Evolutionary conservation across 2,113 vertebrate genomes (phyloP).

Genomic region (Perognathus longimembris): DNA sequence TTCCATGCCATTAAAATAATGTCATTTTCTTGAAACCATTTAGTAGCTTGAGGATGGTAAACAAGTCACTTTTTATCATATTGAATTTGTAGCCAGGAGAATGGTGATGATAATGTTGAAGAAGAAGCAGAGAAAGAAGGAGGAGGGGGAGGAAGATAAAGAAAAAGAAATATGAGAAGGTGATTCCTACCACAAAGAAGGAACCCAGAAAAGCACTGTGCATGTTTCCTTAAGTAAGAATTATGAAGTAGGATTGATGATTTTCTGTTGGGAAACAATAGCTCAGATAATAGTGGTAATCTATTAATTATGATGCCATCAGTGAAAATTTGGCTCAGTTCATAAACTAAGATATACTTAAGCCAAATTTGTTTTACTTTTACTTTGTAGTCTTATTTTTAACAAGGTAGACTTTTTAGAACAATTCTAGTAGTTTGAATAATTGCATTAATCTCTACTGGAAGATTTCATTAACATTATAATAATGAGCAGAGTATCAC

Average conservation of each 20-base stretch:
- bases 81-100: neutral
- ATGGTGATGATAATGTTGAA: too few species aligned
- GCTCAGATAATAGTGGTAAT: neutral
- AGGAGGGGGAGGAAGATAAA: too few species aligned
- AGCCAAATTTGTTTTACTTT: neutral
- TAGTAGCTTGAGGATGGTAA: neutral
- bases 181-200: neutral
- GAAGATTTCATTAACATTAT: neutral
- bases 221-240: neutral
- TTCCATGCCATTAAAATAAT: neutral
- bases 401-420: neutral
- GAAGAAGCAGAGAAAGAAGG: too few species aligned
- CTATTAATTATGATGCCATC: neutral
- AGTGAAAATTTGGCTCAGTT: neutral
- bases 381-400: neutral
- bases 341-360: neutral
- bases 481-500: neutral
- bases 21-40: constrained; percentile 18
- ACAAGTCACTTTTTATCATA: neutral
- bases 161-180: too few species aligned
- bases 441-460: neutral
- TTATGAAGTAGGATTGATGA: neutral
- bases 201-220: neutral
- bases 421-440: neutral
- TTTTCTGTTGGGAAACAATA: neutral